Base-by-base conservation (phyloP, 1,140 invertebrate genomes). In the Gryon sp. region DNA sequence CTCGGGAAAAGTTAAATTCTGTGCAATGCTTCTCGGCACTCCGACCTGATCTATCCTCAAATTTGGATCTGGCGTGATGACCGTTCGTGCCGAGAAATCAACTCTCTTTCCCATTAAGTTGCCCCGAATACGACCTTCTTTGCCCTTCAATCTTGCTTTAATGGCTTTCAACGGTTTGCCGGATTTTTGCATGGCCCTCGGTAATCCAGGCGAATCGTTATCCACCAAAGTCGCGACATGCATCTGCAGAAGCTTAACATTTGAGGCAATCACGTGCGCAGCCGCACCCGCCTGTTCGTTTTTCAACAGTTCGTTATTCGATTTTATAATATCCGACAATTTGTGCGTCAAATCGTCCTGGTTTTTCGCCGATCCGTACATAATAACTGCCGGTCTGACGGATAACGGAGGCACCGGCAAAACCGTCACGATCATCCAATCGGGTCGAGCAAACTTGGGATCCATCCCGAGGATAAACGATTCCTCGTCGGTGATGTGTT, bases 71-170 rank as follows among this genome's bases (percentile, higher is more conserved):
- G 99, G 98, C 5, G 98, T 99, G 83, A 99, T 99, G 72, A 99
- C 99, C 83, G 98, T 99, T 88, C 99, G 93, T 4, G 98, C 99
- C 0, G 98, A 99, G 83, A 99, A 99, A 82, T 99, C 99, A 0
- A 99, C 99, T 90, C 99, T 96, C 87, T 99, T 99, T 60, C 99
- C 99, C 98, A 99, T 99, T 76, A 99, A 91, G 86, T 99, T 99
- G 80, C 98, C 98, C 88, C 99, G 90, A 81, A 99, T 99, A 81
- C 99, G 90, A 0, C 99, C 99, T 93, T 99, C 98, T 88, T 99
- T 99, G 6, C 95, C 95, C 82, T 97, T 96, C 8, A 97, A 84
- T 40, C 95, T 90, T 0, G 95, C 93, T 89, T 99, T 99, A 11
- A 99, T 93, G 0, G 99, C 98, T 90, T 99, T 99, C 0, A 99